Evolutionary conservation across 2,113 vertebrate genomes (phyloP), one percentile per base, ranked within the genome.

Genomic region (Aphelocoma coerulescens): DNA sequence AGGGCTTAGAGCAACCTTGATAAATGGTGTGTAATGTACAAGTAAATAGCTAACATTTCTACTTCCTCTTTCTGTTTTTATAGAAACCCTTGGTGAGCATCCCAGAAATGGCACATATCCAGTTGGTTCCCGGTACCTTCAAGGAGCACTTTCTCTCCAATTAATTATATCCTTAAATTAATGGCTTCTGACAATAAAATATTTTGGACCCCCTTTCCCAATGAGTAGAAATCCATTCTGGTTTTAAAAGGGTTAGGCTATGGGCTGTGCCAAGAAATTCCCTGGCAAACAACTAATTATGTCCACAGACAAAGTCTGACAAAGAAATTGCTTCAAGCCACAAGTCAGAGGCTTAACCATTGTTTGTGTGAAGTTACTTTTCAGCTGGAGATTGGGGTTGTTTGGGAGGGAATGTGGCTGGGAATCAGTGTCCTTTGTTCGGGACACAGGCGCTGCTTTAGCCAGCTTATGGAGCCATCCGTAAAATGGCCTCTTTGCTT

Each of bases 271-370:
- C 76, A 78, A 63, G 63, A 67, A 86, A 91, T 93, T 90, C 72
- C 37, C 79, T 52, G 85, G 68, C 85, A 59, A 90, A 49, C 59
- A 67, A 28, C 59, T 93, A 58, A 91, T 88, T 91, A 72, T 33
- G 65, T 86, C 90, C 85, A 16, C 71, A 57, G 85, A 95, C 58
- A 94, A 88, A 88, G 63, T 37, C 71, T 82, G 90, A 95, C 89
- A 93, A 94, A 91, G 73, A 82, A 93, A 58, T 68, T 63, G 86
- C 90, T 95, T 82, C 86, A 62, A 95, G 92, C 94, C 94, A 80
- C 88, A 95, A 95, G 83, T 94, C 84, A 93, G 87, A 88, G 94
- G 92, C 90, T 94, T 96, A 83, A 78, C 92, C 57, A 81, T 94
- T 96, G 87, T 97, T 91, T 68, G 68, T 35, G 51, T 58, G 41